Conservation (phyloP, 2,113 vertebrate species). For the Nematolebias whitei region DNA sequence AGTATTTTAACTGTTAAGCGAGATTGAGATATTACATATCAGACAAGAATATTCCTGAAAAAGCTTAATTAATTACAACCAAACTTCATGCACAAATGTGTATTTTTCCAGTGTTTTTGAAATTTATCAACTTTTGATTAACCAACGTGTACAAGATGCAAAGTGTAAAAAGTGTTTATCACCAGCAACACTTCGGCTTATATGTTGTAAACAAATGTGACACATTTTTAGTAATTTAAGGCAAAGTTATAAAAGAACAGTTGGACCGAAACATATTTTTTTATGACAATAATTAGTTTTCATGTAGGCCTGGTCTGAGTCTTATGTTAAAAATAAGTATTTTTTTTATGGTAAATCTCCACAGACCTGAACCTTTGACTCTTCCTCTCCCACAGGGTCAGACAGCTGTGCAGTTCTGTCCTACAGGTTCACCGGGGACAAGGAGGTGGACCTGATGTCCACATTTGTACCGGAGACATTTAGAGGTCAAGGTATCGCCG, state of each 20-base stretch:
- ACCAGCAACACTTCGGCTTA: neutral
- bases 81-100: neutral
- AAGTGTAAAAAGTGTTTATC: accelerated
- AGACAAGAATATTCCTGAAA: too few relatives aligned
- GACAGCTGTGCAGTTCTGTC: slow-evolving; percentile 51
- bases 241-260: too few relatives aligned
- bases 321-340: too few relatives aligned
- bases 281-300: neutral
- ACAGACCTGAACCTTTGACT: neutral
- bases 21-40: too few relatives aligned
- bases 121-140: accelerated
- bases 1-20: accelerated
- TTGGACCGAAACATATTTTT: too few relatives aligned
- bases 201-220: accelerated
- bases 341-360: neutral
- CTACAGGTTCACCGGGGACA: slow-evolving; percentile 62
- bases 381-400: slow-evolving; percentile 20
- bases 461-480: slow-evolving; percentile 70
- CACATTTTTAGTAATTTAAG: neutral
- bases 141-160: accelerated
- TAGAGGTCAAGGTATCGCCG: slow-evolving; percentile 74
- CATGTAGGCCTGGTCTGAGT: neutral
- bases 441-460: slow-evolving; percentile 72
- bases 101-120: accelerated
- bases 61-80: accelerated